Evolutionary conservation across 2,888 invertebrate genomes (phyloP).

Genomic region (Coenonympha arcania): DNA sequence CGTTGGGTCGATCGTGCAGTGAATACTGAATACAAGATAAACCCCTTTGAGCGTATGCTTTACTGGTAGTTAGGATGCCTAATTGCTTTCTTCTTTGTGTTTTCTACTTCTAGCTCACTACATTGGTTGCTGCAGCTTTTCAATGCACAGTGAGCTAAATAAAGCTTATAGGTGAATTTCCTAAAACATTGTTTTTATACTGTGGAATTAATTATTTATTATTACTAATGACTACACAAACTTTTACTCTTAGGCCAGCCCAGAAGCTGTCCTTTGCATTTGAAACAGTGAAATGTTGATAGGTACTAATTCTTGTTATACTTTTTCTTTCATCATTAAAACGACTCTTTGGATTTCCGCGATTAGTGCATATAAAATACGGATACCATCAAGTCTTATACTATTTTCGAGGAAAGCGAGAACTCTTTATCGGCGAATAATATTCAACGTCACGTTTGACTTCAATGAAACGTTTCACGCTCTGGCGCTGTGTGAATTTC

Average conservation of each 20-base stretch:
- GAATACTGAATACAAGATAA: slow-evolving; percentile 20
- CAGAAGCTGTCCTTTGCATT: too few species aligned
- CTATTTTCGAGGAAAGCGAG: not conserved
- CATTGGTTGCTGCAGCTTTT: too few species aligned
- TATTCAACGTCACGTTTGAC: slow-evolving; percentile 8
- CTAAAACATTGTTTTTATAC: too few species aligned
- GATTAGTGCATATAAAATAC: not conserved
- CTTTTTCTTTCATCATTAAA: too few species aligned
- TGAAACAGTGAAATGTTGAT: too few species aligned
- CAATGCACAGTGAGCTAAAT: too few species aligned
- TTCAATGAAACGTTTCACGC: slow-evolving; percentile 5
- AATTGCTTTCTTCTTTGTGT: slow-evolving; percentile 21
- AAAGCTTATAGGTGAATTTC: too few species aligned
- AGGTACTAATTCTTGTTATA: too few species aligned
- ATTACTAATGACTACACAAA: too few species aligned
- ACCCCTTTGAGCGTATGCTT: slow-evolving; percentile 25
- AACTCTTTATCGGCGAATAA: not conserved
- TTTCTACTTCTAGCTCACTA: not conserved
- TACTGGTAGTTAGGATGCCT: slow-evolving; percentile 20
- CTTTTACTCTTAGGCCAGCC: too few species aligned
- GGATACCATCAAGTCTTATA: not conserved
- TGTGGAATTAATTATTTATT: too few species aligned
- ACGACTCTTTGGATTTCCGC: too few species aligned
- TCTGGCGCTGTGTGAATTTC: slow-evolving; percentile 5
- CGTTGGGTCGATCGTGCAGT: slow-evolving; percentile 34